Evolutionary conservation across 2,113 vertebrate species (phyloP).

Genomic region (Pachypanchax playfairii): DNA sequence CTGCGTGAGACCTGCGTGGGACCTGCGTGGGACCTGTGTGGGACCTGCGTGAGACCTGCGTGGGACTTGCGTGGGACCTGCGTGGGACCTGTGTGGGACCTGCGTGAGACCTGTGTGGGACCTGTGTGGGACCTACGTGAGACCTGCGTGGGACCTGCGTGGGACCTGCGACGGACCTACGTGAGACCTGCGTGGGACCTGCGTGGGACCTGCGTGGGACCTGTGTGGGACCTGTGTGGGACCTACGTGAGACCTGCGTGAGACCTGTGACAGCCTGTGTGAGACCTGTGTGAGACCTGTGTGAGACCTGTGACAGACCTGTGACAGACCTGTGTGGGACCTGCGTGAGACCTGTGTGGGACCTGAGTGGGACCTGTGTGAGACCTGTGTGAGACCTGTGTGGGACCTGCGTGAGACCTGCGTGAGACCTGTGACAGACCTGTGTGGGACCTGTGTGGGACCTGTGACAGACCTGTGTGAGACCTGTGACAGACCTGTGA

Average conservation of each 20-base stretch:
- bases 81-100: neutral
- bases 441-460: too few species aligned
- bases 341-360: neutral
- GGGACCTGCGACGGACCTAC: neutral
- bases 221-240: neutral
- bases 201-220: neutral
- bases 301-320: neutral
- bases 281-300: too few species aligned
- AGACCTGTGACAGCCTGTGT: too few species aligned
- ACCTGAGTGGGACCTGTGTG: too few species aligned
- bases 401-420: neutral
- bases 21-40: neutral
- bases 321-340: neutral
- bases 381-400: neutral
- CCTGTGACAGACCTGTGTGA: neutral
- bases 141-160: neutral
- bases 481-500: neutral
- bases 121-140: neutral
- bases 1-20: too few species aligned
- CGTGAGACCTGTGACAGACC: neutral
- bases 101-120: neutral
- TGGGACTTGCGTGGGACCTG: too few species aligned
- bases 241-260: neutral
- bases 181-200: neutral
- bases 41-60: neutral